phyloP scores from a whole-genome alignment of 1,140 invertebrate genomes.

The Atta colombica region DNA sequence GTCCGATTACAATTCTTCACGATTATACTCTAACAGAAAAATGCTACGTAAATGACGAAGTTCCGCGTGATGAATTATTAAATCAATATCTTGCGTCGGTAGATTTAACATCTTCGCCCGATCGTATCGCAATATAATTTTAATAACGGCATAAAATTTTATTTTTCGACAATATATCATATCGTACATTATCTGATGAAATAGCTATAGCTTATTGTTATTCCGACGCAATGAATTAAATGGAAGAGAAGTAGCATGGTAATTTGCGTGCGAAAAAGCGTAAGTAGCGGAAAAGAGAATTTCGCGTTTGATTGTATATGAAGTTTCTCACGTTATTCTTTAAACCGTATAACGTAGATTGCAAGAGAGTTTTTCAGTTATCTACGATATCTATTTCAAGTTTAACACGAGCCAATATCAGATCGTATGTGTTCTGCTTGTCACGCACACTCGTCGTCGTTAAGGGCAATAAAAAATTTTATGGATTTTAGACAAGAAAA shows the following conservation, averaged over 20 bases:
- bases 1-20: slow-evolving; percentile 21
- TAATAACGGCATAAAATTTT: slow-evolving; percentile 46
- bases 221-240: slow-evolving; percentile 6
- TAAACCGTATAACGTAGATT: slow-evolving; percentile 33
- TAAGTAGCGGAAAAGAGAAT: slow-evolving; percentile 20
- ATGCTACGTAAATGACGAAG: neutral
- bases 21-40: slow-evolving; percentile 47
- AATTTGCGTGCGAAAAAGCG: slow-evolving; percentile 4
- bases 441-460: slow-evolving; percentile 39
- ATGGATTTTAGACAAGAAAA: neutral
- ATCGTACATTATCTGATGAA: neutral
- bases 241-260: neutral
- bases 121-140: slow-evolving; percentile 34
- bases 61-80: slow-evolving; percentile 14
- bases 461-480: slow-evolving; percentile 16
- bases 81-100: slow-evolving; percentile 13
- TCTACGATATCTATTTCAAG: slow-evolving; percentile 43
- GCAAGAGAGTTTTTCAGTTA: slow-evolving; percentile 39
- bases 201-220: slow-evolving; percentile 2
- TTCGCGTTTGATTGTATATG: slow-evolving; percentile 58
- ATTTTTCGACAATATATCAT: slow-evolving; percentile 21
- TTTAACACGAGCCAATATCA: slow-evolving; percentile 50
- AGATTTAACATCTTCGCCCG: slow-evolving; percentile 21
- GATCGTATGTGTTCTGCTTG: slow-evolving; percentile 47
- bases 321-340: slow-evolving; percentile 52